A percentile compares a stretch with the other conserved stretches of the same genome.
Conservation (phyloP, 2,797 vertebrate species). For the Thamnophis elegans region DNA sequence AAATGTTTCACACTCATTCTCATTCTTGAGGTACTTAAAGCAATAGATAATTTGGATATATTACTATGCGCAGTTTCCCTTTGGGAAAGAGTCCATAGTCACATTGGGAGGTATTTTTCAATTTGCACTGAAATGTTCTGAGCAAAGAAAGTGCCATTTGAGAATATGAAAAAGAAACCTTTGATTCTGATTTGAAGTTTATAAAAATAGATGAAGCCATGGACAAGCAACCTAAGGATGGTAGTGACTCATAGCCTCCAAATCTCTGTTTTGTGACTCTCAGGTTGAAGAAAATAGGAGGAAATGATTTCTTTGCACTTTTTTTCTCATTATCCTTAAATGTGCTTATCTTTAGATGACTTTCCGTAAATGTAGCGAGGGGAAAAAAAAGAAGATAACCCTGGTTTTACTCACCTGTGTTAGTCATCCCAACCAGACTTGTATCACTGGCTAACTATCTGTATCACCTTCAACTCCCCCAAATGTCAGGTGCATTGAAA, state of each 20-base stretch:
- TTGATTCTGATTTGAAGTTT: not conserved
- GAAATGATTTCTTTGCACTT: not conserved
- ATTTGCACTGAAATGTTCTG: not conserved
- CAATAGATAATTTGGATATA: not conserved
- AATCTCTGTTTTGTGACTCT: not conserved
- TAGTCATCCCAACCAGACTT: not conserved
- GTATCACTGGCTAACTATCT: not conserved
- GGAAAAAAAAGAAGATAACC: fast-evolving
- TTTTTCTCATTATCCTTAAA: not conserved
- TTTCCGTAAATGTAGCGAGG: not conserved
- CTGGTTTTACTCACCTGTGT: not conserved
- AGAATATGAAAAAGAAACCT: not conserved
- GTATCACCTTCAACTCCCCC: not conserved
- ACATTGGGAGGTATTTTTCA: not conserved
- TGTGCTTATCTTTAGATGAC: not conserved
- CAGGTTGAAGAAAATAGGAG: not conserved
- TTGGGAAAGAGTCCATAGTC: not conserved
- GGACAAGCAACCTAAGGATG: not conserved
- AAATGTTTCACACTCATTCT: not conserved
- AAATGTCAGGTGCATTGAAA: not conserved
- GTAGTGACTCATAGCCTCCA: not conserved
- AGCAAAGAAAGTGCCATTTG: not conserved
- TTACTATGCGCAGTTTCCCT: not conserved
- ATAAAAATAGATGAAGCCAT: not conserved
- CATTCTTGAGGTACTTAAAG: not conserved